phyloP scores from a whole-genome alignment of 2,888 invertebrate species.

The Empis stercorea region DNA sequence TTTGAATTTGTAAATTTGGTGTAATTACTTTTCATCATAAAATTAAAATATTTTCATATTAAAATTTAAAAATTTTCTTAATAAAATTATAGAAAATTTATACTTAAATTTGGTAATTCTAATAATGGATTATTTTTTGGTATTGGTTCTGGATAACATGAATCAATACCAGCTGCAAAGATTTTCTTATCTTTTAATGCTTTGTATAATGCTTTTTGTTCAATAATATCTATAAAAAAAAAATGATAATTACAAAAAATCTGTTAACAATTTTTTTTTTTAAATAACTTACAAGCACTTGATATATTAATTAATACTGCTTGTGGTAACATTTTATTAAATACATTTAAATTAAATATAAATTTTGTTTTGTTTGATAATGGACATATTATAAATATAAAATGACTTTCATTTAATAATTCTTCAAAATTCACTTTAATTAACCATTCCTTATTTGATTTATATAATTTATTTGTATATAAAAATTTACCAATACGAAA shows the following conservation, averaged over 20 bases:
- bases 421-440: constrained; percentile 50
- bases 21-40: constrained; percentile 46
- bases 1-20: constrained; percentile 83
- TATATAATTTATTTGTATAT: constrained; percentile 44
- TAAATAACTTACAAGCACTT: constrained; percentile 40
- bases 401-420: constrained; percentile 55
- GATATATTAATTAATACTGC: constrained; percentile 62
- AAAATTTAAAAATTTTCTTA: not conserved
- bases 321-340: constrained; percentile 59
- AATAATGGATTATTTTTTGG: constrained; percentile 66
- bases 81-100: too few relatives aligned
- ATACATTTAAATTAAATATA: constrained; percentile 52
- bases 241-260: not conserved
- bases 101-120: constrained; percentile 37
- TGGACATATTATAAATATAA: constrained; percentile 53
- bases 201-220: constrained; percentile 65
- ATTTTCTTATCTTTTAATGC: constrained; percentile 64
- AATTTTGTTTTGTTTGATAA: constrained; percentile 50
- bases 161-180: constrained; percentile 83
- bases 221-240: constrained; percentile 43
- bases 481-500: constrained; percentile 60
- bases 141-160: constrained; percentile 82
- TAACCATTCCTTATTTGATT: constrained; percentile 50
- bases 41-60: not conserved
- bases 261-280: constrained; percentile 13